These are phyloP conservation scores for Allygus modestus DNA, from an alignment of 2,888 invertebrate species.

Conservation along the genomic window DNA sequence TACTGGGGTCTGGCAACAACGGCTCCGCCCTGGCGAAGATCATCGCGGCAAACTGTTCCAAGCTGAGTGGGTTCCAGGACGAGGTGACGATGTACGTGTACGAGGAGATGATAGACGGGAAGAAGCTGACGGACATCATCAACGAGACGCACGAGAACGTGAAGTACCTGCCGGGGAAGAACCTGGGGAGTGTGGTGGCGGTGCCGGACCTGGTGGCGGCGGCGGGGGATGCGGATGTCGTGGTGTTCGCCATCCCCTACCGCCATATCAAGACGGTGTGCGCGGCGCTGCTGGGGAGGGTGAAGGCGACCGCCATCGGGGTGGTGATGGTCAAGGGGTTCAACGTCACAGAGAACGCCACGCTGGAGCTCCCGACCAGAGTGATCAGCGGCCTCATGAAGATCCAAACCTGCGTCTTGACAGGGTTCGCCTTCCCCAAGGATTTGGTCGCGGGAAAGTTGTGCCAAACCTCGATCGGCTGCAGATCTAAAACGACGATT, in stretches of 20 bases:
- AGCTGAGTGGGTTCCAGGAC: slow-evolving; percentile 89
- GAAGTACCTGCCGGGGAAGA: slow-evolving; percentile 96
- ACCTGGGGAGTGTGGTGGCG: slow-evolving; percentile 97
- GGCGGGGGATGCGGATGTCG: slow-evolving; percentile 93
- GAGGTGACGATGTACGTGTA: slow-evolving; percentile 97
- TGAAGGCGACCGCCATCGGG: slow-evolving; percentile 93
- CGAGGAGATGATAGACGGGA: slow-evolving; percentile 95
- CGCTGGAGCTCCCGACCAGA: slow-evolving; percentile 80
- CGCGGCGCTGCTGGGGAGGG: slow-evolving; percentile 89
- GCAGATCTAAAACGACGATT: slow-evolving; percentile 76
- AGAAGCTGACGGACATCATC: slow-evolving; percentile 98
- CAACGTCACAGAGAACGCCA: slow-evolving; percentile 70
- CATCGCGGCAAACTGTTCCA: slow-evolving; percentile 91
- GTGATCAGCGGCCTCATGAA: slow-evolving; percentile 78
- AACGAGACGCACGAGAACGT: slow-evolving; percentile 99
- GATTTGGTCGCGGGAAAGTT: neutral
- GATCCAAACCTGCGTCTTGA: slow-evolving; percentile 81
- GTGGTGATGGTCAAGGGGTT: slow-evolving; percentile 96
- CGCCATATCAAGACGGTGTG: slow-evolving; percentile 96
- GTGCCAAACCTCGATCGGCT: slow-evolving; percentile 78
- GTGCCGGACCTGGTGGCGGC: slow-evolving; percentile 94
- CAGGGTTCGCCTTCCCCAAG: slow-evolving; percentile 75
- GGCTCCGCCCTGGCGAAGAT: slow-evolving; percentile 99
- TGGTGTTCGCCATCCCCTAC: slow-evolving; percentile 98
- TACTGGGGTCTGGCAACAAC: slow-evolving; percentile 95